Conservation (phyloP, 2,888 invertebrate genomes). For the Mongoloraphidia duomilia region DNA sequence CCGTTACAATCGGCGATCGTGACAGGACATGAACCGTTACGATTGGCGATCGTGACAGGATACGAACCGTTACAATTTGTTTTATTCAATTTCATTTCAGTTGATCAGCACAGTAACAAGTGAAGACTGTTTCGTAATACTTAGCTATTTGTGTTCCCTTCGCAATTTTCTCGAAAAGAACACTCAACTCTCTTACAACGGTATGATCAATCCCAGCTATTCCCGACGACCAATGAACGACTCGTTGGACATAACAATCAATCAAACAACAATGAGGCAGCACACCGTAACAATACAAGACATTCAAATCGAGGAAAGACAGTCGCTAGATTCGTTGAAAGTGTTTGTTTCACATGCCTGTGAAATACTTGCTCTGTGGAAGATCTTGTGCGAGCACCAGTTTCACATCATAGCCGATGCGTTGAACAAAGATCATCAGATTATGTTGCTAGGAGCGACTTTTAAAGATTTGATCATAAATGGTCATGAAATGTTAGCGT, state of each 20-base stretch:
- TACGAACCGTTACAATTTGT: no score
- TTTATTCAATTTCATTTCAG: constrained; percentile 26
- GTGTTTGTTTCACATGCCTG: constrained; percentile 51
- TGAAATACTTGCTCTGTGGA: constrained; percentile 88
- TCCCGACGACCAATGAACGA: no score
- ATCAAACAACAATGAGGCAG: constrained; percentile 16
- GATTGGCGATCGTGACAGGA: no score
- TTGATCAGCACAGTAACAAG: constrained; percentile 51
- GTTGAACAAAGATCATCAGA: constrained; percentile 50
- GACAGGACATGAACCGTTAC: no score
- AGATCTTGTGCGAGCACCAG: constrained; percentile 82
- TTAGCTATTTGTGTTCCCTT: constrained; percentile 61
- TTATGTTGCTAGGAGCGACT: constrained; percentile 43
- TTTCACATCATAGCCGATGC: constrained; percentile 65
- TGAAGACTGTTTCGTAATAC: constrained; percentile 56
- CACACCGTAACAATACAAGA: constrained; percentile 30
- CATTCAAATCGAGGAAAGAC: constrained; percentile 50
- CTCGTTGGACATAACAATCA: constrained; percentile 21
- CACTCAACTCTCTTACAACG: constrained; percentile 30
- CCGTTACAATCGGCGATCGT: no score
- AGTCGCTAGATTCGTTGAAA: constrained; percentile 63
- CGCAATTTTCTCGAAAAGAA: constrained; percentile 59
- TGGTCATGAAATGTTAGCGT: constrained; percentile 59
- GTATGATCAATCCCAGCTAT: no score
- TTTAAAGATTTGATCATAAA: constrained; percentile 64